Conservation (phyloP, 2,888 invertebrate species). For the Drosophila nigritarsus region DNA sequence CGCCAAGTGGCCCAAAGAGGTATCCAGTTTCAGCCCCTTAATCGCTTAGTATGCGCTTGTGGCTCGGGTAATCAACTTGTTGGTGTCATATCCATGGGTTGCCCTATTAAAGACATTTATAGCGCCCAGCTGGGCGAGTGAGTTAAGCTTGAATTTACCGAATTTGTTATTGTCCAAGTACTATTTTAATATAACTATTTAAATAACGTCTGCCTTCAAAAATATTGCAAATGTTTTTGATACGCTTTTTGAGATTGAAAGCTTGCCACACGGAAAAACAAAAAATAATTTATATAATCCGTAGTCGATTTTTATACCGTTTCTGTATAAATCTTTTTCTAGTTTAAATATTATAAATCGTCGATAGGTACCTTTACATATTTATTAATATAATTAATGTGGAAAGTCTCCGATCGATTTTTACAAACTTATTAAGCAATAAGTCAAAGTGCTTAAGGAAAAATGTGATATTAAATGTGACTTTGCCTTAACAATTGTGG, state of each 20-base stretch:
- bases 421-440: neutral
- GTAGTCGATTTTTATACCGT: neutral
- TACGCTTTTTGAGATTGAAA: neutral
- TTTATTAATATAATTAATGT: neutral
- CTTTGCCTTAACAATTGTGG: neutral
- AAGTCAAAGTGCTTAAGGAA: too few species aligned
- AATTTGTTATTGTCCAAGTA: neutral
- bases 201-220: neutral
- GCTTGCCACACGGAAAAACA: neutral
- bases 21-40: constrained; percentile 37
- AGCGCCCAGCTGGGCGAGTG: neutral
- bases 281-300: neutral
- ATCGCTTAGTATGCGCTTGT: constrained; percentile 38
- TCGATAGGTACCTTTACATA: neutral
- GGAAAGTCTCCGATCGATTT: neutral
- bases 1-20: constrained; percentile 45
- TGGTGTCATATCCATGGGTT: constrained; percentile 14
- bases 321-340: neutral
- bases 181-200: neutral
- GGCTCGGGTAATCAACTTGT: constrained; percentile 27
- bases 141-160: constrained; percentile 1
- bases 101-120: constrained; percentile 7
- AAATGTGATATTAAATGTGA: neutral
- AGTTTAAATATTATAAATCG: neutral
- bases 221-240: neutral